phyloP scores from a whole-genome alignment of 2,113 vertebrate genomes.

The Microcebus jonahi region DNA sequence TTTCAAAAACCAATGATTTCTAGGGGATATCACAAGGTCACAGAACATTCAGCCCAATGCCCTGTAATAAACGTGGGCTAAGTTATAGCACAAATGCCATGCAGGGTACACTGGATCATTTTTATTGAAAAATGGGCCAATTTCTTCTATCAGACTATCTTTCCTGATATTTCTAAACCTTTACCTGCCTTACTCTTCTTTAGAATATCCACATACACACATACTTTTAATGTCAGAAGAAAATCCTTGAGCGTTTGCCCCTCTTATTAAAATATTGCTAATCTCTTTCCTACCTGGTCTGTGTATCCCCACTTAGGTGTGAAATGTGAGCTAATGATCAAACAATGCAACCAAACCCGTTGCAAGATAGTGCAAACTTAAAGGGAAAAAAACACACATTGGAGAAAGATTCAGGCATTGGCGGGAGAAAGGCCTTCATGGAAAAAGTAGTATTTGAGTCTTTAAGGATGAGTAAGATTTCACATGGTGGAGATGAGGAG shows the following conservation, averaged over 20 bases:
- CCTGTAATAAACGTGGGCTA: background rate
- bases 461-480: background rate
- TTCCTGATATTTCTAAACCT: background rate
- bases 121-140: background rate
- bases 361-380: background rate
- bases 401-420: background rate
- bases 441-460: background rate
- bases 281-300: background rate
- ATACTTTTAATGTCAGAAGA: constrained; percentile 19
- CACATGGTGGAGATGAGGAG: background rate
- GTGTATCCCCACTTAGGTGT: background rate
- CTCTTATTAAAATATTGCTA: background rate
- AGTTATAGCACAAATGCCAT: constrained; percentile 1
- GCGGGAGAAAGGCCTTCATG: background rate
- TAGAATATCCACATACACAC: background rate
- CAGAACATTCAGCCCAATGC: background rate
- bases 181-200: background rate
- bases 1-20: background rate
- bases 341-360: background rate
- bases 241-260: constrained; percentile 2
- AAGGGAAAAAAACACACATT: background rate
- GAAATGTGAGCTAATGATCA: background rate
- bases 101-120: background rate
- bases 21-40: background rate
- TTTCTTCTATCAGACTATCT: background rate